Base-by-base conservation (phyloP, 1,140 invertebrate genomes). In the Apolygus lucorum region DNA sequence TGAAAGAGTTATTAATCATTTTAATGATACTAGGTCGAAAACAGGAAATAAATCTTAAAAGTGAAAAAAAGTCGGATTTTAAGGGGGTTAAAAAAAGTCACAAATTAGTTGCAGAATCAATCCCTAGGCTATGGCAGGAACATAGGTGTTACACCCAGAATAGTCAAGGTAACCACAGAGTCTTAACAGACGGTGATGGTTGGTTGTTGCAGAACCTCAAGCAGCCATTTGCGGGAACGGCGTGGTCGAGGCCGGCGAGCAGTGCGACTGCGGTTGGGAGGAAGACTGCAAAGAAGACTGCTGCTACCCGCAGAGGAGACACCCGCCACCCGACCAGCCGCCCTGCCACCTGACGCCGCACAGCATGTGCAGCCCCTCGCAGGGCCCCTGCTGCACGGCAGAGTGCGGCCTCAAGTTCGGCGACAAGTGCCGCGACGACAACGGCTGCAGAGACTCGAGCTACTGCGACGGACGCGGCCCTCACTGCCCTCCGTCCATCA, bases 231-330 rank as follows among this genome's bases (percentile, higher is more conserved):
- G 97, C 82, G 96, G 97, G 11, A 99, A 99, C 79, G 93, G 94
- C 24, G 95, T 73, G 8, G 22, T 74, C 22, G 88, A 89, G 72
- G 78, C 81, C 1, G 87, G 86, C 2, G 88, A 90, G 75, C 82
- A 89, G 71, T 88, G 86, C 78, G 97, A 99, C 80, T 99, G 96
- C 80, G 97, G 97, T 26, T 99, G 95, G 91, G 92, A 95, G 75
- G 90, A 93, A 76, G 92, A 94, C 76, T 98, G 96, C 79, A 87
- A 90, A 68, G 93, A 98, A 76, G 84, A 86, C 21, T 99, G 97
- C 77, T 99, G 97, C 78, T 90, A 90, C 76, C 95, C 95, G 22
- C 93, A 95, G 83, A 84, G 90, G 52, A 85, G 87, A 62, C 87
- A 91, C 73, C 88, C 90, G 2, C 82, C 85, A 0, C 72, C 80